Conservation (phyloP, 2,888 invertebrate species). For the Pediacus dermestoides region DNA sequence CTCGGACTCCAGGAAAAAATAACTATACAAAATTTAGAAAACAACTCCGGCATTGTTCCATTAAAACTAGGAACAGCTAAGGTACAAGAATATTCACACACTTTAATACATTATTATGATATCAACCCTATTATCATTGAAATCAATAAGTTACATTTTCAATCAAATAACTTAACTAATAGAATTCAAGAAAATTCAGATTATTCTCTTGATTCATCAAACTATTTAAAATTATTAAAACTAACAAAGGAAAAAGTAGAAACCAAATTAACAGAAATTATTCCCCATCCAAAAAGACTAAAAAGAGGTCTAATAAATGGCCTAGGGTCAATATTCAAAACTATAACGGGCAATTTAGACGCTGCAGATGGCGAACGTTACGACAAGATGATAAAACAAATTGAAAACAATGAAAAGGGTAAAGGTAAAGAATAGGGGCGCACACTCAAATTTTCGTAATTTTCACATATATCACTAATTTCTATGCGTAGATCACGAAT, state of each 20-base stretch:
- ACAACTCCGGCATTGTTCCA: slow-evolving; percentile 11
- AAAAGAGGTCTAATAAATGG: slow-evolving; percentile 20
- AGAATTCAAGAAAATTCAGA: slow-evolving; percentile 9
- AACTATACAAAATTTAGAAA: background rate
- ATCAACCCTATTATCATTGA: slow-evolving; percentile 12
- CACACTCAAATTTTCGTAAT: too few relatives aligned
- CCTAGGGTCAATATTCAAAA: slow-evolving; percentile 18
- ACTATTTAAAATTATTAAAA: slow-evolving; percentile 10
- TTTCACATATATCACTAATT: too few relatives aligned
- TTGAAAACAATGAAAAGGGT: too few relatives aligned
- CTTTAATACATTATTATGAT: slow-evolving; percentile 15
- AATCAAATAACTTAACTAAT: slow-evolving; percentile 7
- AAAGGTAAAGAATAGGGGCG: too few relatives aligned
- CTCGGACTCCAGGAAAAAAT: slow-evolving; percentile 1
- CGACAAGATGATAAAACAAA: too few relatives aligned
- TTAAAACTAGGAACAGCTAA: slow-evolving; percentile 15
- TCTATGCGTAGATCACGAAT: too few relatives aligned
- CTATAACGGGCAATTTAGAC: slow-evolving; percentile 19
- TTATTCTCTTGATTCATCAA: slow-evolving; percentile 2
- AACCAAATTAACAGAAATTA: slow-evolving; percentile 12
- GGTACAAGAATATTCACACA: slow-evolving; percentile 10
- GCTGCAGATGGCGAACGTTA: slow-evolving; percentile 18
- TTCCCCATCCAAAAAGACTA: slow-evolving; percentile 10
- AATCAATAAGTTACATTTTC: slow-evolving; percentile 10
- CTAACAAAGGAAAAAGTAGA: slow-evolving; percentile 10